These are phyloP conservation scores for Hemistola chrysoprasaria DNA, from an alignment of 2,888 invertebrate genomes.

Conservation along the genomic window DNA sequence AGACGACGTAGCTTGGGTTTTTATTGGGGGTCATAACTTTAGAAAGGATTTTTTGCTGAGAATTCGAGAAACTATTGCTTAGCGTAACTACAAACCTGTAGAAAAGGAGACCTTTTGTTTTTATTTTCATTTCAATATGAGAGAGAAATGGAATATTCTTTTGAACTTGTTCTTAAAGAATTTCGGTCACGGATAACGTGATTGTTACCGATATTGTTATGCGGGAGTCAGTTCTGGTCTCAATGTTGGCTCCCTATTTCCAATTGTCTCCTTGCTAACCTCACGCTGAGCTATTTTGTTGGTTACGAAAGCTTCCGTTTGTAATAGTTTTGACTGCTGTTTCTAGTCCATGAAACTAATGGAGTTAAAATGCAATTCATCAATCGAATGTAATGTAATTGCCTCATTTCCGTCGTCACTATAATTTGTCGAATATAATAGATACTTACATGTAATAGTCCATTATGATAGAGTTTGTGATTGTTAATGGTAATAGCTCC, in stretches of 20 bases:
- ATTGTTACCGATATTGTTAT: slow-evolving; percentile 50
- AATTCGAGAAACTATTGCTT: slow-evolving; percentile 54
- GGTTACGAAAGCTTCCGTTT: slow-evolving; percentile 54
- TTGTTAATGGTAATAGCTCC: slow-evolving; percentile 17
- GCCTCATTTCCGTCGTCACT: slow-evolving; percentile 44
- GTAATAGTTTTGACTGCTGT: slow-evolving; percentile 38
- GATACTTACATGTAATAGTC: slow-evolving; percentile 12
- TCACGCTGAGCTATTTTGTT: slow-evolving; percentile 49
- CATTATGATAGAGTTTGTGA: slow-evolving; percentile 22
- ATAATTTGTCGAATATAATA: slow-evolving; percentile 29
- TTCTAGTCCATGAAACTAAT: slow-evolving; percentile 20
- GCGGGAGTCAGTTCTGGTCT: slow-evolving; percentile 50
- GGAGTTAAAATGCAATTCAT: slow-evolving; percentile 36
- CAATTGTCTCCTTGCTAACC: slow-evolving; percentile 47
- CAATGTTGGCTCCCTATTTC: slow-evolving; percentile 50
- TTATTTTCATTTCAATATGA: slow-evolving; percentile 23
- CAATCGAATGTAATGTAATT: slow-evolving; percentile 43
- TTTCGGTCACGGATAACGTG: slow-evolving; percentile 52
- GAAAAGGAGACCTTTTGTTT: slow-evolving; percentile 39
- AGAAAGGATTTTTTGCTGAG: slow-evolving; percentile 45
- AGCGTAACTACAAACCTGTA: slow-evolving; percentile 38
- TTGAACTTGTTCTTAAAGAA: slow-evolving; percentile 43
- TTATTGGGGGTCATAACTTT: slow-evolving; percentile 57
- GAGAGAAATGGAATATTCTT: slow-evolving; percentile 11
- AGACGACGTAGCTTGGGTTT: slow-evolving; percentile 44